Percentiles rank a stretch among this genome's conserved stretches.
Conservation (phyloP, 2,113 vertebrate species). For the Lonchura striata region DNA sequence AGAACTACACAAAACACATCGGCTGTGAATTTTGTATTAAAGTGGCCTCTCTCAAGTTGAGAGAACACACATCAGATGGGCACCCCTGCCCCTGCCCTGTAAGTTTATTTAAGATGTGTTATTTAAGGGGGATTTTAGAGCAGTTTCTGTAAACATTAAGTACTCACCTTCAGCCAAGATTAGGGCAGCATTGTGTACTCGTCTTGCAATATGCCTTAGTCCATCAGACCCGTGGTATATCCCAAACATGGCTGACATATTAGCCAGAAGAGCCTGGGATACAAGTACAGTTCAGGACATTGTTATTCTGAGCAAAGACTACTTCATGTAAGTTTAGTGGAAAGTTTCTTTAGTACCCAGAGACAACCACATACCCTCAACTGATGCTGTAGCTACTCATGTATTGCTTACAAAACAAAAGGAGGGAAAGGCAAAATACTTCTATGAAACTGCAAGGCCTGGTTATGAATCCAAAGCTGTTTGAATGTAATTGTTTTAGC, state of each 20-base stretch:
- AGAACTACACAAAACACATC: neutral
- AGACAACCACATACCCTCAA: neutral
- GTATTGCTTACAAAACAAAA: neutral
- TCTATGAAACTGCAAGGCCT: neutral
- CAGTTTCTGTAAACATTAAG: neutral
- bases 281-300: neutral
- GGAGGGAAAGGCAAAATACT: neutral
- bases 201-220: constrained; percentile 87
- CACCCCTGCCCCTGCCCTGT: fast-evolving
- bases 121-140: neutral
- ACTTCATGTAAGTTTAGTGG: neutral
- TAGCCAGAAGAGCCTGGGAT: constrained; percentile 91
- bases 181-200: constrained; percentile 89
- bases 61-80: neutral
- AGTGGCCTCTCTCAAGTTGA: neutral
- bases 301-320: neutral
- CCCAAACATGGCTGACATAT: constrained; percentile 95
- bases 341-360: neutral
- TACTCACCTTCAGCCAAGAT: constrained; percentile 91
- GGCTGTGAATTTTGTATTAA: neutral
- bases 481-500: neutral
- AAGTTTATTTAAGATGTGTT: neutral
- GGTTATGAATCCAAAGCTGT: neutral
- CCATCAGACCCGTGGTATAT: constrained; percentile 92
- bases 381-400: neutral